phyloP scores from a whole-genome alignment of 64 coral and sea anemone species.

The Anthopleura sola region DNA sequence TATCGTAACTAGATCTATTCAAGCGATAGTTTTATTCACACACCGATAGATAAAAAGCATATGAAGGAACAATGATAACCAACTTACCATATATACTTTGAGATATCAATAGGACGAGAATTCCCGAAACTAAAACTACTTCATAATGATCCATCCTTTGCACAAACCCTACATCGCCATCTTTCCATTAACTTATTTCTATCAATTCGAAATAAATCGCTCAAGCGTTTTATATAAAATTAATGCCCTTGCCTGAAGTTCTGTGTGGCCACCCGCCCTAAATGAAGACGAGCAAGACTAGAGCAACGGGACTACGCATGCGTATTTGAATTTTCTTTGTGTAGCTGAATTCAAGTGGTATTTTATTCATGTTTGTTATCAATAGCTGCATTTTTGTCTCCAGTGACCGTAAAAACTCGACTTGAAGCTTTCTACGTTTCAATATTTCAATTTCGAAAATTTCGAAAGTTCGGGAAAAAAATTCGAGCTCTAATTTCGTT shows the following conservation, averaged over 20 bases:
- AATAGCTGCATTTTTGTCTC: not conserved
- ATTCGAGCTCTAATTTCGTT: not conserved
- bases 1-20: not conserved
- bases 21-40: not conserved
- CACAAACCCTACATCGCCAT: conserved; percentile 1
- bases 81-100: not conserved
- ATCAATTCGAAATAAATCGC: not conserved
- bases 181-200: not conserved
- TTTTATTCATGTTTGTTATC: not conserved
- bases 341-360: not conserved
- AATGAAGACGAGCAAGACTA: not conserved
- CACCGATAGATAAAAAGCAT: not conserved
- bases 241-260: not conserved
- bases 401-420: not conserved
- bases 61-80: not conserved
- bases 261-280: not conserved
- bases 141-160: not conserved
- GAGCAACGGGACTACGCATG: not conserved
- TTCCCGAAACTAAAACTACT: not conserved
- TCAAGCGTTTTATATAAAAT: conserved; percentile 13
- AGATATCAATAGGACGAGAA: not conserved
- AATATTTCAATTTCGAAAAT: not conserved
- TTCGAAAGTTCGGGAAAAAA: not conserved
- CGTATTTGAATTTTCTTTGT: not conserved
- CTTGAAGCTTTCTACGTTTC: not conserved